Evolutionary conservation across 1,140 invertebrate species (phyloP), one percentile per base, ranked within the genome.

Genomic region (Antheraea mylitta): DNA sequence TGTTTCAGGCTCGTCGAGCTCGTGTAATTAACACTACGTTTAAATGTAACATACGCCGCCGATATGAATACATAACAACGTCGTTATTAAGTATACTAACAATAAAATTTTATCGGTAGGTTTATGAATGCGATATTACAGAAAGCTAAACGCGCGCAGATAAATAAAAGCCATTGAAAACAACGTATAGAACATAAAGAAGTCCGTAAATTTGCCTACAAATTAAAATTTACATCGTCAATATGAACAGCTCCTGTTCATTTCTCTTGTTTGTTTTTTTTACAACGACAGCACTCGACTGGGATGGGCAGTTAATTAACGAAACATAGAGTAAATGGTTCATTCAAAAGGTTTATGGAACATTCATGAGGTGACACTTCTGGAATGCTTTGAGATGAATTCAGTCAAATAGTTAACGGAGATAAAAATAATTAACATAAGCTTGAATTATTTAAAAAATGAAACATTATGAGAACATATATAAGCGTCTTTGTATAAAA

Each of bases 171-270:
- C 70, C 73, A 75, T 86, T 86, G 77, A 88, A 85, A 81, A 82
- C 85, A 80, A 69, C 82, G 79, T 81, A 82, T 86, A 85, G 86
- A 88, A 85, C 86, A 85, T 89, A 91, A 91, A 91, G 82, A 88
- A 85, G 76, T 81, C 80, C 86, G 83, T 89, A 89, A 91, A 91
- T 80, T 86, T 85, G 81, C 80, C 77, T 77, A 83, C 82, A 89
- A 89, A 91, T 89, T 89, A 87, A 89, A 91, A 89, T 91, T 89
- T 88, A 88, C 88, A 87, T 86, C 82, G 85, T 79, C 86, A 85
- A 86, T 87, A 89, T 89, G 89, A 89, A 91, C 88, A 89, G 76
- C 81, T 87, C 81, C 74, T 82, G 83, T 81, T 72, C 78, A 81
- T 83, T 88, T 79, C 78, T 83, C 81, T 76, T 30, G 81, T 76